phyloP scores from a whole-genome alignment of 2,888 invertebrate genomes.

The Augiades crinisus region DNA sequence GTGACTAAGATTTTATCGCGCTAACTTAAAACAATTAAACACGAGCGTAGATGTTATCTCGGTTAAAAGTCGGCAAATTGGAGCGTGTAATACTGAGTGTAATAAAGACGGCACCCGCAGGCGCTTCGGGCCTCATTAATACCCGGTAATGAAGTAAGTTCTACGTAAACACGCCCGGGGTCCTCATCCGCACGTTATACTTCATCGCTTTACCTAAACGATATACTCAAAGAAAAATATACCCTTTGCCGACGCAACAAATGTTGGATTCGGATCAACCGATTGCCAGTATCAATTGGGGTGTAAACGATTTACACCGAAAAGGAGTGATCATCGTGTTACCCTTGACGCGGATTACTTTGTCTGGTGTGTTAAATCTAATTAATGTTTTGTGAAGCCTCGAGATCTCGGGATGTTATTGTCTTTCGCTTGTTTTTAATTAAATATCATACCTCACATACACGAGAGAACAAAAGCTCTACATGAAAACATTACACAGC shows the following conservation, averaged over 20 bases:
- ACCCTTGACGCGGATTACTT: slow-evolving; percentile 60
- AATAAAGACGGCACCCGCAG: slow-evolving; percentile 55
- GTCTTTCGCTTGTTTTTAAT: slow-evolving; percentile 26
- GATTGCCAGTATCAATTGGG: slow-evolving; percentile 12
- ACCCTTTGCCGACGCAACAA: slow-evolving; percentile 41
- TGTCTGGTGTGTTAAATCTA: slow-evolving; percentile 51
- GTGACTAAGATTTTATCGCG: slow-evolving; percentile 19
- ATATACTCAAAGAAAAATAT: slow-evolving; percentile 48
- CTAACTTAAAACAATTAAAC: slow-evolving; percentile 25
- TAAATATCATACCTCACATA: no score
- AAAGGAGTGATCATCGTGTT: slow-evolving; percentile 54
- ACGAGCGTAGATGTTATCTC: slow-evolving; percentile 22
- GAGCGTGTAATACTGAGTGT: slow-evolving; percentile 45
- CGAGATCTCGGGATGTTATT: slow-evolving; percentile 31
- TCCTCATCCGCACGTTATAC: slow-evolving; percentile 62
- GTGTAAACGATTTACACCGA: slow-evolving; percentile 53
- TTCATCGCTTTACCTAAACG: slow-evolving; percentile 49
- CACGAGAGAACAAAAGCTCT: no score
- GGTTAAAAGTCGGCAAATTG: slow-evolving; percentile 49
- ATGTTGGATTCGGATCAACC: slow-evolving; percentile 9
- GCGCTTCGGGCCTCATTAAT: slow-evolving; percentile 67
- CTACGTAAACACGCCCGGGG: slow-evolving; percentile 71
- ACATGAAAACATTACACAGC: no score
- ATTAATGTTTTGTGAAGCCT: slow-evolving; percentile 50
- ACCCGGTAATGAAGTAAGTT: slow-evolving; percentile 74